A percentile compares a stretch with the other conserved stretches of the same genome.
These are phyloP conservation scores for Reticulitermes lucifugus DNA, from an alignment of 2,888 invertebrate species.

Conservation along the genomic window DNA sequence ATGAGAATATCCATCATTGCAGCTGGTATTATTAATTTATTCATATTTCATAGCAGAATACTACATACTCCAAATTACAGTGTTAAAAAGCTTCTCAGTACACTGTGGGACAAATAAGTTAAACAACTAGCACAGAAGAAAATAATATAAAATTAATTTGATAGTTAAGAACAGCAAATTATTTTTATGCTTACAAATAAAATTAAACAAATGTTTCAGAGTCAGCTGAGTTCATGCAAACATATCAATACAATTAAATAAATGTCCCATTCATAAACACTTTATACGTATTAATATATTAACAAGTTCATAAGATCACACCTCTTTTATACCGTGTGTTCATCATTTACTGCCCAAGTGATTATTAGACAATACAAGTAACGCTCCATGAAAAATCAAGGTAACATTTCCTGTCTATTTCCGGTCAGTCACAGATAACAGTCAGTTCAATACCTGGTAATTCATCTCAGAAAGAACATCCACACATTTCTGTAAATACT, in stretches of 20 bases:
- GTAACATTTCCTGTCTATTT: no score
- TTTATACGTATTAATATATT: background rate
- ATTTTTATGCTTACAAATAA: background rate
- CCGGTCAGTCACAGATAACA: no score
- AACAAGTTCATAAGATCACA: background rate
- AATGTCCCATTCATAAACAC: background rate
- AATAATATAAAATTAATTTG: background rate
- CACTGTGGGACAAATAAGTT: background rate
- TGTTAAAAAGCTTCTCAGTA: background rate
- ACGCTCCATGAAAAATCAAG: no score
- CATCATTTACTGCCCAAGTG: no score
- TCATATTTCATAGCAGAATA: background rate
- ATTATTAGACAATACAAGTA: no score
- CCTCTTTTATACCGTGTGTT: no score
- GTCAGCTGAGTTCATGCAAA: constrained; percentile 24
- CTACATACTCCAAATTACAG: constrained; percentile 7
- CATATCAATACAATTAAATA: background rate
- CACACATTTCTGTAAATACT: no score
- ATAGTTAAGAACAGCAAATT: constrained; percentile 11
- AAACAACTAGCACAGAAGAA: background rate
- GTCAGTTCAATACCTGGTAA: no score
- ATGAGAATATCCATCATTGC: constrained; percentile 6
- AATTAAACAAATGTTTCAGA: background rate
- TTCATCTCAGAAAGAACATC: no score
- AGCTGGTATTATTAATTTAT: constrained; percentile 22